A percentile compares a stretch with the other conserved stretches of the same genome.
These are phyloP conservation scores for Dendrolimus pini DNA, from an alignment of 2,888 invertebrate genomes.

Conservation along the genomic window DNA sequence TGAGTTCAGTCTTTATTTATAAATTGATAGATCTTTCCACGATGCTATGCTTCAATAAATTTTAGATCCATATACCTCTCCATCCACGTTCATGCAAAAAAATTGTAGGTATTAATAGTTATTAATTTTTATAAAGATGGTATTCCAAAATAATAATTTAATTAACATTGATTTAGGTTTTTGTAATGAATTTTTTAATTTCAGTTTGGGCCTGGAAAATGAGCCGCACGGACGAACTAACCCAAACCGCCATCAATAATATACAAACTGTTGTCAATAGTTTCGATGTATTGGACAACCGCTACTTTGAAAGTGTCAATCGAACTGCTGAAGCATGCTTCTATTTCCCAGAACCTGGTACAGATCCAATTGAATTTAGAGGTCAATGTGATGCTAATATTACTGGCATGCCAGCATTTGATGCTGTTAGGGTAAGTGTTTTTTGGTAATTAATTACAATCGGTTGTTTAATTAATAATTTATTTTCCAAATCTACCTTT, in stretches of 20 bases:
- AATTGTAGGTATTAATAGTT: no score
- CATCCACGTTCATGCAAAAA: no score
- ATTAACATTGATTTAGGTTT: no score
- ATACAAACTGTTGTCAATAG: conserved; percentile 21
- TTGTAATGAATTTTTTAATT: conserved; percentile 2
- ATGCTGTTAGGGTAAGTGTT: conserved; percentile 22
- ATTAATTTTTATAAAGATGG: no score
- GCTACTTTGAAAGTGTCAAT: conserved; percentile 24
- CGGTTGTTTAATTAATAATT: neutral
- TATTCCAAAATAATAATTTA: no score
- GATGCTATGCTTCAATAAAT: no score
- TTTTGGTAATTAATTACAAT: neutral
- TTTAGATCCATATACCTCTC: no score
- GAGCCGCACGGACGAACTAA: conserved; percentile 29
- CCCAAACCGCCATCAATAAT: conserved; percentile 9
- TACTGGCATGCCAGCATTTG: conserved; percentile 26
- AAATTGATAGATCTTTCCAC: no score
- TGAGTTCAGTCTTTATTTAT: conserved; percentile 16
- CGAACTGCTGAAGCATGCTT: conserved; percentile 19
- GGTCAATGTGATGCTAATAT: conserved; percentile 32
- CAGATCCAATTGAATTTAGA: conserved; percentile 23
- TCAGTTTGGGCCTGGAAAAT: conserved; percentile 44
- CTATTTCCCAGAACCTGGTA: conserved; percentile 22
- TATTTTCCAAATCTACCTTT: no score
- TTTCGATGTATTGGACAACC: conserved; percentile 27